Evolutionary conservation across 2,888 invertebrate genomes (phyloP).

Genomic region (Xestia xanthographa): DNA sequence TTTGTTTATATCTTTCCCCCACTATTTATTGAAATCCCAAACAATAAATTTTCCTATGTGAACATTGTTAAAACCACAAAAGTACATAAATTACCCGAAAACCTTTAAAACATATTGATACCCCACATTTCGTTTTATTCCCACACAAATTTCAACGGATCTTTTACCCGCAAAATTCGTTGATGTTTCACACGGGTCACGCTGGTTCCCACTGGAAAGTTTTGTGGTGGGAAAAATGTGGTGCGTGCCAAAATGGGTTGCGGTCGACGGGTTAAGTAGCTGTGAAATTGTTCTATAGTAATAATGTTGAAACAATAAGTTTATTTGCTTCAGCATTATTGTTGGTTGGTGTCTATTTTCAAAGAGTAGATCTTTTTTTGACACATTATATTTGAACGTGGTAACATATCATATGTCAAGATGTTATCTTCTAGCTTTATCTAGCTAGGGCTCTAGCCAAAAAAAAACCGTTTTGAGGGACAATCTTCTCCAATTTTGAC

Average conservation of each 20-base stretch:
- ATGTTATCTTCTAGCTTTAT: not conserved
- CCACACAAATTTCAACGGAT: conserved; percentile 54
- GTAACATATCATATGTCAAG: not conserved
- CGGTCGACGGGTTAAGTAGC: conserved; percentile 57
- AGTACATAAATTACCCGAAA: conserved; percentile 50
- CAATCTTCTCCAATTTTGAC: not conserved
- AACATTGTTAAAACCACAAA: conserved; percentile 43
- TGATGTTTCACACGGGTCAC: conserved; percentile 53
- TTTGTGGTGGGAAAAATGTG: conserved; percentile 57
- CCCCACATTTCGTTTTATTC: conserved; percentile 43
- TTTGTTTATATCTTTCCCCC: not conserved
- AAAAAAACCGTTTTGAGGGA: not conserved
- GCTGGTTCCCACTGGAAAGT: conserved; percentile 56
- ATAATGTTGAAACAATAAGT: conserved; percentile 14
- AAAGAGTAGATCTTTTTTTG: not conserved
- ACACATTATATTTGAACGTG: not conserved
- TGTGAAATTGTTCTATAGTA: conserved; percentile 41
- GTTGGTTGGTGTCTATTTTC: not conserved
- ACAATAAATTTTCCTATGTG: conserved; percentile 26
- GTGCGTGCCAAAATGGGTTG: conserved; percentile 56
- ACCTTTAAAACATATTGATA: conserved; percentile 43
- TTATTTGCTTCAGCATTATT: not conserved
- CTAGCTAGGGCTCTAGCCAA: too few relatives aligned
- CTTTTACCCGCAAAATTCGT: conserved; percentile 54
- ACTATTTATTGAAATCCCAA: conserved; percentile 21